These are phyloP conservation scores for Ennomos fuscantarius DNA, from an alignment of 2,888 invertebrate species.

Conservation along the genomic window DNA sequence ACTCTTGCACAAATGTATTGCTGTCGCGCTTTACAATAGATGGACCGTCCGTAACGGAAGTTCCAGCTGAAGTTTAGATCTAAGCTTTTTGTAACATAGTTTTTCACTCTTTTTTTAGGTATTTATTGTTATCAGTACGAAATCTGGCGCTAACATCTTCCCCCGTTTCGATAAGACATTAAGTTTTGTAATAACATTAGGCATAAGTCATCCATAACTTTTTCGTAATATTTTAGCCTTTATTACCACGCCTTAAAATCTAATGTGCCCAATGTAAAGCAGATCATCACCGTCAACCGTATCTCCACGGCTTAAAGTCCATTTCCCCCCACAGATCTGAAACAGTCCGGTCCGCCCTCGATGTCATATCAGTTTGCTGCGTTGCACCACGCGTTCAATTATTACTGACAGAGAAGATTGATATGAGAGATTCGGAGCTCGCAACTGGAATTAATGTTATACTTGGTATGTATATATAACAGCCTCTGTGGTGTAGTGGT, in stretches of 20 bases:
- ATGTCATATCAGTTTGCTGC: slow-evolving; percentile 95
- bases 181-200: no score
- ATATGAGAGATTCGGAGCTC: slow-evolving; percentile 90
- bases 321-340: slow-evolving; percentile 60
- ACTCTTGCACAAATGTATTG: no score
- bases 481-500: no score
- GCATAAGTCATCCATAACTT: no score
- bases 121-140: no score
- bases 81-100: no score
- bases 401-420: slow-evolving; percentile 90
- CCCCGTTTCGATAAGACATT: no score
- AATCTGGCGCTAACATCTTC: no score
- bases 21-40: no score
- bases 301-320: not conserved
- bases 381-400: slow-evolving; percentile 93
- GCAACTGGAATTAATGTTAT: slow-evolving; percentile 93
- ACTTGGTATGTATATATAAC: slow-evolving; percentile 72
- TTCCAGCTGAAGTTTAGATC: no score
- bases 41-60: no score
- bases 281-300: slow-evolving; percentile 57
- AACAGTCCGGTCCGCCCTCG: slow-evolving; percentile 84
- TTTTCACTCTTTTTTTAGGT: no score
- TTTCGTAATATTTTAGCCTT: not conserved
- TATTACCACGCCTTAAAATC: not conserved
- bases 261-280: slow-evolving; percentile 63